Evolutionary conservation across 2,113 vertebrate species (phyloP).

Genomic region (Halcyon senegalensis): DNA sequence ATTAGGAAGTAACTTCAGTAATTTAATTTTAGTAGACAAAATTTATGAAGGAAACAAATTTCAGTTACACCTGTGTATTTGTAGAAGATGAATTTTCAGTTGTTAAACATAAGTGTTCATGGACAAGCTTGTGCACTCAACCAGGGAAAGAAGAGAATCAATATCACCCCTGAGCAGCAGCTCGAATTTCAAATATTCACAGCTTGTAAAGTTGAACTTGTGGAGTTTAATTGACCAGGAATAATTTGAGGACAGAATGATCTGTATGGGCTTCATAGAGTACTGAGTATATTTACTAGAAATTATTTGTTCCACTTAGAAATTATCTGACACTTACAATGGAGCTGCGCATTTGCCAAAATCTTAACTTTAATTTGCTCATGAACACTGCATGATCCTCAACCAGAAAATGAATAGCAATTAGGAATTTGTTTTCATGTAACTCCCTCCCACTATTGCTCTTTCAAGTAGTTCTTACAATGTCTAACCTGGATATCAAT

Average conservation of each 20-base stretch:
- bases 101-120: not conserved
- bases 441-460: not conserved
- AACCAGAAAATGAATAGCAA: not conserved
- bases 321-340: not conserved
- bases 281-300: not conserved
- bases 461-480: not conserved
- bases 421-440: slow-evolving; percentile 4
- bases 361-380: not conserved
- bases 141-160: slow-evolving; percentile 26
- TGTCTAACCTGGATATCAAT: not conserved
- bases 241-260: slow-evolving; percentile 44
- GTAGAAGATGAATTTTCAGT: slow-evolving; percentile 43
- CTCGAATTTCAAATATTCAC: slow-evolving; percentile 58
- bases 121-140: slow-evolving; percentile 42
- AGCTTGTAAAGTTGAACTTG: slow-evolving; percentile 43
- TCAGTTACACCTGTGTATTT: slow-evolving; percentile 23
- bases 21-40: slow-evolving; percentile 40
- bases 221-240: slow-evolving; percentile 62
- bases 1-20: slow-evolving; percentile 11
- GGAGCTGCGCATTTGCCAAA: not conserved
- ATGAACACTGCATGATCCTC: not conserved
- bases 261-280: not conserved
- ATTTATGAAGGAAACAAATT: slow-evolving; percentile 37
- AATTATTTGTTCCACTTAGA: slow-evolving; percentile 49
- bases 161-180: slow-evolving; percentile 32